phyloP scores from a whole-genome alignment of 1,140 invertebrate species.

The Drosophila ambigua region DNA sequence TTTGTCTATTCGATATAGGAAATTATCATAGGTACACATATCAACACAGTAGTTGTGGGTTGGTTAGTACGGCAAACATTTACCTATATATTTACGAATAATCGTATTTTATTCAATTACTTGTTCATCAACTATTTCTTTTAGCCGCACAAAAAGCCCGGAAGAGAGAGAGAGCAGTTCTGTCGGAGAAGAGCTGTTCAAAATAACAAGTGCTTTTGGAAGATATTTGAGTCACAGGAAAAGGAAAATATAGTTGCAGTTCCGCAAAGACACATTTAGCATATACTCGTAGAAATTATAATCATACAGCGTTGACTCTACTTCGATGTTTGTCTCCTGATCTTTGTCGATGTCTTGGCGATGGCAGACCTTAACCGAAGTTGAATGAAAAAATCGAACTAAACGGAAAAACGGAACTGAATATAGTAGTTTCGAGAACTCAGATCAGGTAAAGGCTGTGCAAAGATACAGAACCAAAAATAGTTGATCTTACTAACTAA shows the following conservation, averaged over 20 bases:
- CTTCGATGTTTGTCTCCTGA: slow-evolving; percentile 46
- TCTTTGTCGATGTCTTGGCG: slow-evolving; percentile 50
- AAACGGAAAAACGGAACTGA: background rate
- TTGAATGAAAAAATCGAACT: background rate
- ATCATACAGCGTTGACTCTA: slow-evolving; percentile 24
- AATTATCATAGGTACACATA: slow-evolving; percentile 71
- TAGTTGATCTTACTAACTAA: slow-evolving; percentile 49
- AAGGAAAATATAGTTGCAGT: slow-evolving; percentile 1
- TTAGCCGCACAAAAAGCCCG: slow-evolving; percentile 42
- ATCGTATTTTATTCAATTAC: slow-evolving; percentile 38
- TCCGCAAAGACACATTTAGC: background rate
- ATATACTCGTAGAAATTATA: slow-evolving; percentile 14
- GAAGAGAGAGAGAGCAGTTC: slow-evolving; percentile 33
- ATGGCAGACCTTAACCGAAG: slow-evolving; percentile 23
- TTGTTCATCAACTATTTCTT: slow-evolving; percentile 31
- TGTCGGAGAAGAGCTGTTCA: slow-evolving; percentile 15
- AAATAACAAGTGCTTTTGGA: slow-evolving; percentile 33
- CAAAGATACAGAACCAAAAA: slow-evolving; percentile 13
- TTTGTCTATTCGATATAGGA: slow-evolving; percentile 51
- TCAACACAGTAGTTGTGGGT: slow-evolving; percentile 56
- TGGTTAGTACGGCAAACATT: slow-evolving; percentile 47
- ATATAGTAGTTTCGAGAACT: background rate
- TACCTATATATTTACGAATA: slow-evolving; percentile 30
- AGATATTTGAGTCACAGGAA: slow-evolving; percentile 28
- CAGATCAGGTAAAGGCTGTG: slow-evolving; percentile 25